Base-by-base conservation (phyloP, 2,113 vertebrate genomes). In the Caranx ignobilis region DNA sequence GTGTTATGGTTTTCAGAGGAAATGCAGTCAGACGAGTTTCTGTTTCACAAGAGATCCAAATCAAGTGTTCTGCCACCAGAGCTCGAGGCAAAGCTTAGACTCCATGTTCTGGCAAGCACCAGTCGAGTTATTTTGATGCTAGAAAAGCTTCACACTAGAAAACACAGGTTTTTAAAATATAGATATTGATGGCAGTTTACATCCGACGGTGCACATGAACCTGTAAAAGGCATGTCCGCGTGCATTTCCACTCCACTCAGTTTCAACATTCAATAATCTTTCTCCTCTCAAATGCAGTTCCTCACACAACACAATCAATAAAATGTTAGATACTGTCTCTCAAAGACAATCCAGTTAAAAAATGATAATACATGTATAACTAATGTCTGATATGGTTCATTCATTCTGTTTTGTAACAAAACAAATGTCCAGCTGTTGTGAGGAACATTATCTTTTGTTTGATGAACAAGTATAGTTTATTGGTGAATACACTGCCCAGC, bases 21-120 rank as follows among this genome's bases (percentile, higher is more conserved):
- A 19, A 71, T n/a, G 37, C 75, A 65, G 19, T 71, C 52, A 73
- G 37, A 59, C 32, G 6, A 10, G 2, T 41, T 74, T 71, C 4
- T 47, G 35, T 71, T 66, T 67, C 60, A 75, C 57, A 73, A 54
- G 55, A 75, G 75, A 63, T 74, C 39, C 77, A 71, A 77, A 74
- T 59, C 79, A 77, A 77, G 76, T 84, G 62, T 73, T 83, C 45
- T 79, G 34, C 59, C 47, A 70, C 59, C 35, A 26, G 57, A 72
- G 64, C 74, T 87, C 10, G 35, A 80, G 90, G 91, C 78, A 31
- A 81, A 89, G 85, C 84, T 91, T 83, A 77, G 68, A 41, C 72
- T 67, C 64, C 37, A 74, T 81, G 69, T 83, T 87, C 86, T 92
- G 88, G 84, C 79, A 85, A 76, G 39, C 69, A 62, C 73, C 65